Evolutionary conservation across 2,888 invertebrate species (phyloP).

Genomic region (Ichneumoninae sp.): DNA sequence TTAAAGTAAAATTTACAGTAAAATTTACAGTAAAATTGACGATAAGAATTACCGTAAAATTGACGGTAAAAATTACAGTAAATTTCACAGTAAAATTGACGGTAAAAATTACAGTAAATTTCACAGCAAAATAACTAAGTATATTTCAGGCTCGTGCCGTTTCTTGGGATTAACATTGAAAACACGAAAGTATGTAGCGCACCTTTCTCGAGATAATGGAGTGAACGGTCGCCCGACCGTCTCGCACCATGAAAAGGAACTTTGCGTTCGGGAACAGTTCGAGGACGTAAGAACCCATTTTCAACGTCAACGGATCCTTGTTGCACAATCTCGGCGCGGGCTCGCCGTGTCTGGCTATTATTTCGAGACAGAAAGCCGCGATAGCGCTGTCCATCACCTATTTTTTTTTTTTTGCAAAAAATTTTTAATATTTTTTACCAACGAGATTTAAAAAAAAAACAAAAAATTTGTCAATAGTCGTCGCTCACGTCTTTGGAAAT

Average conservation of each 20-base stretch:
- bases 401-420: neutral
- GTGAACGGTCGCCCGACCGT: conserved; percentile 99
- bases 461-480: conserved; percentile 4
- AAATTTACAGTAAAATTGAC: too few species aligned
- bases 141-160: neutral
- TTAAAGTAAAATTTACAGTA: too few species aligned
- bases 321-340: conserved; percentile 98
- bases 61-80: too few species aligned
- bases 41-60: too few species aligned
- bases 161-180: neutral
- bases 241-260: conserved; percentile 99
- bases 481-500: conserved; percentile 92
- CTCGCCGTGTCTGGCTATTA: conserved; percentile 98
- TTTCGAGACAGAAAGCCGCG: conserved; percentile 97
- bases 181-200: conserved; percentile 25
- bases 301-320: conserved; percentile 99
- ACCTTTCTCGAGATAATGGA: conserved; percentile 98
- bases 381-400: conserved; percentile 96
- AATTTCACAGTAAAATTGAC: too few species aligned
- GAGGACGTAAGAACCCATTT: conserved; percentile 97
- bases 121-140: neutral
- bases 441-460: neutral
- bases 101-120: neutral
- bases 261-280: conserved; percentile 98
- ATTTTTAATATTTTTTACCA: conserved; percentile 26